Evolutionary conservation across 1,140 invertebrate species (phyloP), one percentile per base, ranked within the genome.

Genomic region (Leptinotarsa lineolata): DNA sequence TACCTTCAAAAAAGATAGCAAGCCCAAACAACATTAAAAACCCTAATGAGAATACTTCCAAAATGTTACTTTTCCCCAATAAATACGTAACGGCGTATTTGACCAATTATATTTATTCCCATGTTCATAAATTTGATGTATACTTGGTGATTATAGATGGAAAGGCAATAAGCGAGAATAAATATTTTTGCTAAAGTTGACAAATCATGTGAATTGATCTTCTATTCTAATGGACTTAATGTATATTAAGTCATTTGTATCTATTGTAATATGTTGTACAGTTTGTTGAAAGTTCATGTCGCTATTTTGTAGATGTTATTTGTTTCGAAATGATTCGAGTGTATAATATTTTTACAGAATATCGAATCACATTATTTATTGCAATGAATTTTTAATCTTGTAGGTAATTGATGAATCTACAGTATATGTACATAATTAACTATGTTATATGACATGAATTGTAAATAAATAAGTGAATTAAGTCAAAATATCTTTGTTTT

Each of bases 371-470:
- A 72, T 69, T 72, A 75, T 75, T 72, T 72, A 72, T 72, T 72
- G 71, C 71, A 67, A 76, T 76, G 39, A 54, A 68, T 72, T 75
- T 72, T 60, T 72, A 68, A 75, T 59, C 20, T 45, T 75, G 74
- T 75, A 72, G 65, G 60, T 75, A 70, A 66, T 75, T 72, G 70
- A 66, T 73, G 72, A 73, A 70, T 73, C 68, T 73, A 73, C 74
- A 68, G 48, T 66, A 66, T 64, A 18, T 72, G 24, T 63, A 63
- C 15, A 22, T 63, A 63, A 18, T 15, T 63, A 21, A 63, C 70
- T 73, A 76, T 75, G 71, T 73, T 76, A 76, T 70, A 76, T 70
- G 68, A 76, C 59, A 76, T 76, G 59, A 76, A 70, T 76, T 76
- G 74, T 76, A 76, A 73, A 76, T 76, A 76, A 76, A 54, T 48